These are phyloP conservation scores for Porites lobata DNA, from an alignment of 92 coral and sea anemone species.

Conservation along the genomic window DNA sequence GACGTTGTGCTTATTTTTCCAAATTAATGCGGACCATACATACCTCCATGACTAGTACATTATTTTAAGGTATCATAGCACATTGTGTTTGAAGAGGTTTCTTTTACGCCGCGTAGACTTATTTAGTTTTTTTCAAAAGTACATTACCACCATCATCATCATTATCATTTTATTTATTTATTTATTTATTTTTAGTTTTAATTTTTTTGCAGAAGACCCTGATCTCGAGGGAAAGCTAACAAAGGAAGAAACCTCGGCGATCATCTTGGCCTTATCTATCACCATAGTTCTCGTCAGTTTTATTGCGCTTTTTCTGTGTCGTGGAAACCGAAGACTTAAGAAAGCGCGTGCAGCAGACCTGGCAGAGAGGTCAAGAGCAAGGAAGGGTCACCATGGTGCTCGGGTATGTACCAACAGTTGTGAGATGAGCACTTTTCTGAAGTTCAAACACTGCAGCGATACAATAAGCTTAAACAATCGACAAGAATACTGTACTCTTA, in stretches of 20 bases:
- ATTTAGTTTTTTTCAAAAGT: no score
- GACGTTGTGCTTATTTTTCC: no score
- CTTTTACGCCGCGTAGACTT: no score
- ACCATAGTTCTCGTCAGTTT: neutral
- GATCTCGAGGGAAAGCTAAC: conserved; percentile 19
- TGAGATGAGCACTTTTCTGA: neutral
- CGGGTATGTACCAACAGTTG: neutral
- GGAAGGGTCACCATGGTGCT: conserved; percentile 14
- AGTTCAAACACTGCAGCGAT: neutral
- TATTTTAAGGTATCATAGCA: no score
- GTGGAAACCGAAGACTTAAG: conserved; percentile 34
- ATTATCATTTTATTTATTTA: no score
- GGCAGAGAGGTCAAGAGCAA: conserved; percentile 6
- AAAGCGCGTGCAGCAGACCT: conserved; percentile 1
- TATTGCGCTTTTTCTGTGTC: conserved; percentile 29
- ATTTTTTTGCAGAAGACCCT: conserved; percentile 25
- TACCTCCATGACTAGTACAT: no score
- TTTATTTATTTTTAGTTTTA: neutral
- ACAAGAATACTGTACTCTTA: no score
- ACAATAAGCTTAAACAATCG: neutral
- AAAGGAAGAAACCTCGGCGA: conserved; percentile 5
- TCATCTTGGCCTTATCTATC: conserved; percentile 17
- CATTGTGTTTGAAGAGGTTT: no score
- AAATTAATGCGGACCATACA: no score
- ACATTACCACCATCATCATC: no score